A percentile compares a stretch with the other conserved stretches of the same genome.
phyloP scores from a whole-genome alignment of 2,888 invertebrate species.

The Dasypogon diadema region DNA sequence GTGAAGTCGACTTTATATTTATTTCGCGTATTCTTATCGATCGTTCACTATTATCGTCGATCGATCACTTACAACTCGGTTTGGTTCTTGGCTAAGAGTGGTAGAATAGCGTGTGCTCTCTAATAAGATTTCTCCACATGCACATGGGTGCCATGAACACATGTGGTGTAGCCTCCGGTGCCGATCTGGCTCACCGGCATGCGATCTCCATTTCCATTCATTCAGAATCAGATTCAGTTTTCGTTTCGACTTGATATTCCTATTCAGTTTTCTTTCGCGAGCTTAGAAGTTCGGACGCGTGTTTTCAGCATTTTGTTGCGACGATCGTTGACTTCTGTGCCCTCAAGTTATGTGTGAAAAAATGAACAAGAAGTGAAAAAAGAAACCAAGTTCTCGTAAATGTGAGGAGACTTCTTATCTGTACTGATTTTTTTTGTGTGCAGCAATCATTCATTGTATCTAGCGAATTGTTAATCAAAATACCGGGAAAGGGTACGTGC shows the following conservation, averaged over 20 bases:
- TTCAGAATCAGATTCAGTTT: conserved; percentile 12
- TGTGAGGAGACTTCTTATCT: conserved; percentile 29
- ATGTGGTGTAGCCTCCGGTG: background rate
- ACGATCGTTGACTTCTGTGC: conserved; percentile 25
- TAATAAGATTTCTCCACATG: background rate
- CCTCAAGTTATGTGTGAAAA: conserved; percentile 15
- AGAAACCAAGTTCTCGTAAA: conserved; percentile 11
- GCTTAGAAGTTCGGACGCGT: conserved; percentile 29
- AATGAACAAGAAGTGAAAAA: conserved; percentile 38
- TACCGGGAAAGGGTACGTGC: conserved; percentile 21
- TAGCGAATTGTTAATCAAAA: background rate
- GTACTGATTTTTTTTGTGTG: conserved; percentile 6
- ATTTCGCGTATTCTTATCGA: background rate
- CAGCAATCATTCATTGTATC: conserved; percentile 5
- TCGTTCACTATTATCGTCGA: background rate
- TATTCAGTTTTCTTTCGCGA: conserved; percentile 13
- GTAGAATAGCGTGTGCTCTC: no score
- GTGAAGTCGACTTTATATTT: no score
- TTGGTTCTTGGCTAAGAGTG: background rate
- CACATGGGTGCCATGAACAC: background rate
- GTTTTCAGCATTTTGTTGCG: background rate
- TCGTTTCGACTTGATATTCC: background rate
- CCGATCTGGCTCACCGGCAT: conserved; percentile 37
- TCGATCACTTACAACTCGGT: background rate
- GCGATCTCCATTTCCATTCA: conserved; percentile 43